A percentile compares a stretch with the other conserved stretches of the same genome.
Evolutionary conservation across 2,797 vertebrate genomes (phyloP).

Genomic region (Benthosema pterotum): DNA sequence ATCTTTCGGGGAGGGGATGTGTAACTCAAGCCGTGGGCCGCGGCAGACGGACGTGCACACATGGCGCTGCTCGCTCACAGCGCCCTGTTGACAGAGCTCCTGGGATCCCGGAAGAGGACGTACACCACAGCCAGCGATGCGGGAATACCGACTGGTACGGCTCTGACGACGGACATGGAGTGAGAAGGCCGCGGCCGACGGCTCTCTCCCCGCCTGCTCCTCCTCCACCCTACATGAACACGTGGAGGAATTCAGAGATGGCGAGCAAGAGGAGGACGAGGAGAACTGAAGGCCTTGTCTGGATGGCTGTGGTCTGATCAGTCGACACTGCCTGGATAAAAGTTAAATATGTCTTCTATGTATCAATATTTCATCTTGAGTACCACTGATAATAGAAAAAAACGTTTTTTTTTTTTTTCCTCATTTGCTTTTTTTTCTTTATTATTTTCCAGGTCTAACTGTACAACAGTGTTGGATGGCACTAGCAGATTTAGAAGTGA

Average conservation of each 20-base stretch:
- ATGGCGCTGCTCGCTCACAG: constrained; percentile 28
- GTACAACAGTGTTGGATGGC: no score
- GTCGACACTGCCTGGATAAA: no score
- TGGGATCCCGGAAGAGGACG: constrained; percentile 39
- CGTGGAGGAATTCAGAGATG: neutral
- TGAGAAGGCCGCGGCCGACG: neutral
- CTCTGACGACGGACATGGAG: constrained; percentile 22
- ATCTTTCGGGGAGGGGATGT: constrained; percentile 33
- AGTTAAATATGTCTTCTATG: no score
- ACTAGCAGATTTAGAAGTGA: no score
- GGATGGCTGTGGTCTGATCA: no score
- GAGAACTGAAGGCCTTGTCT: no score
- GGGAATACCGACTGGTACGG: constrained; percentile 8
- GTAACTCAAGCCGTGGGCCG: constrained; percentile 54
- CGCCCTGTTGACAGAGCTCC: constrained; percentile 49
- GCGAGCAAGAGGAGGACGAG: neutral
- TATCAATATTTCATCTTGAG: no score
- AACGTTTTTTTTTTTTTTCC: no score
- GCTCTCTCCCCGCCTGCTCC: constrained; percentile 3
- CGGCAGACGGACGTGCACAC: constrained; percentile 43
- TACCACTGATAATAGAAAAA: no score
- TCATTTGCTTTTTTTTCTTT: no score
- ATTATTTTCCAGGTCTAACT: no score
- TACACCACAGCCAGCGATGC: constrained; percentile 1
- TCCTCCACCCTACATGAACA: no score